Evolutionary conservation across 2,113 vertebrate genomes (phyloP).

Genomic region (Chloroceryle aenea): DNA sequence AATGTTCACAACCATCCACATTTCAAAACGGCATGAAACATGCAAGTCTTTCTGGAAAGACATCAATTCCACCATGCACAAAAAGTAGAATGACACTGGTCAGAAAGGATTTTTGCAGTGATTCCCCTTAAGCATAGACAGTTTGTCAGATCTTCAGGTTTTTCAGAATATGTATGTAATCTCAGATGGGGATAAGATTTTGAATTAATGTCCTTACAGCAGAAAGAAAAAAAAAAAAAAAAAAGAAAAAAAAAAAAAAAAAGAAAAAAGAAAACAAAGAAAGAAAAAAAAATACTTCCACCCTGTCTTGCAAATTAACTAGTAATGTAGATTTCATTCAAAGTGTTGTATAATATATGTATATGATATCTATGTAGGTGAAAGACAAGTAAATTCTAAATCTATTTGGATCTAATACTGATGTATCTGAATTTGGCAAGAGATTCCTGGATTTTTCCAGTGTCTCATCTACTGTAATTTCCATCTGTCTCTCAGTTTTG

Average conservation of each 20-base stretch:
- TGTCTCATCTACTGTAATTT: conserved; percentile 6
- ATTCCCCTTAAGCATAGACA: neutral
- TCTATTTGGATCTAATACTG: neutral
- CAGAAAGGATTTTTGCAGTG: neutral
- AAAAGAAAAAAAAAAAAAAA: neutral
- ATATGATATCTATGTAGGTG: neutral
- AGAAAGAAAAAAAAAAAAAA: neutral
- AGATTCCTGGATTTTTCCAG: conserved; percentile 2
- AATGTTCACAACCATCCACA: neutral
- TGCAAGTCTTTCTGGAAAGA: neutral
- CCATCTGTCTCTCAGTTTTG: conserved; percentile 32
- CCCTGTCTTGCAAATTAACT: neutral
- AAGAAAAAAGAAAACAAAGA: neutral
- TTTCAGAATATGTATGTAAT: neutral
- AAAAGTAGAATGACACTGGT: neutral
- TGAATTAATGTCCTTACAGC: neutral
- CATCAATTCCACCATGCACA: neutral
- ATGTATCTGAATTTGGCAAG: conserved; percentile 16
- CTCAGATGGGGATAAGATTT: neutral
- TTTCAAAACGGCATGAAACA: neutral
- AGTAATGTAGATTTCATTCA: neutral
- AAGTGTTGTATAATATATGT: neutral
- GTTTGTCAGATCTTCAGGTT: neutral
- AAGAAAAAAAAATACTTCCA: neutral
- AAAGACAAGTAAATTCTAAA: conserved; percentile 4